Evolutionary conservation across 2,113 vertebrate species (phyloP), one percentile per base, ranked within the genome.

Genomic region (Pygoscelis antarcticus): DNA sequence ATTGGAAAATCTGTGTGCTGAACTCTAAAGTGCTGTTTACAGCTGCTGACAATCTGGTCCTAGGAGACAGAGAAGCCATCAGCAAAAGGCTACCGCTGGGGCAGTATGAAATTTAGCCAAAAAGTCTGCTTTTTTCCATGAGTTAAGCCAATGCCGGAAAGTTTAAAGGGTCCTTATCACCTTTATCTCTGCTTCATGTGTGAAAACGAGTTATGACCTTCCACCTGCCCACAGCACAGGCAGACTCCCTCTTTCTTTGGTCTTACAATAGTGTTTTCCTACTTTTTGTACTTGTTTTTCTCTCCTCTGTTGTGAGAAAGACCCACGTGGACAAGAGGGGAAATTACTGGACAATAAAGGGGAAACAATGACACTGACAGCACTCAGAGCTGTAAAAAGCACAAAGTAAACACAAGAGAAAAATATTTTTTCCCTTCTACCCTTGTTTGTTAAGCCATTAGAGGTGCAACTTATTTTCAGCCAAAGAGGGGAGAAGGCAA

Each of bases 331-430:
- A 77, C 84, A 80, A 93, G 89, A 97, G 44, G 71, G 97, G 95
- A 97, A 97, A 96, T 83, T 66, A 87, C 84, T 72, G 94, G 94
- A 97, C 96, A 96, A 97, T 96, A 85, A 96, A 94, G 75, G 62
- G 97, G 93, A 97, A 97, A 97, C 95, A 97, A 74, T 94, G 87
- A 95, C 95, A 96, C 66, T 94, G 93, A 96, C 95, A 96, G 93
- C 75, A 66, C 84, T 90, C 81, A 47, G 82, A 87, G 62, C 91
- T 93, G 87, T 83, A 94, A 97, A 97, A 97, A 94, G 92, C 92
- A 96, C 68, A 77, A 68, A 83, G 71, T 83, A 97, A 95, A 97
- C 87, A 97, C 42, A 61, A 54, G 83, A 81, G 71, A 80, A 96
- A 96, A 88, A 32, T 86, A 79, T 89, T 91, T 96, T 96, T 95